Conservation (phyloP, 2,113 vertebrate species). For the Nothocercus nigrocapillus region DNA sequence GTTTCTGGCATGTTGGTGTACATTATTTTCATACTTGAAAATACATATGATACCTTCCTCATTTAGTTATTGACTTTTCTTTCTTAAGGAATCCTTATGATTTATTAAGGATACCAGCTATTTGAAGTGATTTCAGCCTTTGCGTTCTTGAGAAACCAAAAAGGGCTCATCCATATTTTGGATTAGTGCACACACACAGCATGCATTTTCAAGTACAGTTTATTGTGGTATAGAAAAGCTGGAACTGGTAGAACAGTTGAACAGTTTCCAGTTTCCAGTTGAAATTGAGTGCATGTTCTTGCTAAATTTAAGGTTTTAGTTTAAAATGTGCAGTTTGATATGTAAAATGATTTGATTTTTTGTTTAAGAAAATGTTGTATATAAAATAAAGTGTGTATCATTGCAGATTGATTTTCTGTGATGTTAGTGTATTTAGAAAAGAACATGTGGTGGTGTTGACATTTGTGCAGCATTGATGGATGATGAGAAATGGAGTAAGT, state of each 20-base stretch:
- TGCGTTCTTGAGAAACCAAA: not conserved
- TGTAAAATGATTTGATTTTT: not conserved
- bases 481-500: not conserved
- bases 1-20: not conserved
- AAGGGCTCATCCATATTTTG: not conserved
- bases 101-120: not conserved
- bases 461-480: not conserved
- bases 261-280: not conserved
- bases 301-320: not conserved
- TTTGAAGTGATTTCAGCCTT: not conserved
- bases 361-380: not conserved
- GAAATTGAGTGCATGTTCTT: not conserved
- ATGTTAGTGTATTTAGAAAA: not conserved
- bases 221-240: not conserved
- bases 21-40: not conserved
- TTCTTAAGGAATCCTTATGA: not conserved
- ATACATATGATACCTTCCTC: not conserved
- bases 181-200: not conserved
- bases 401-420: not conserved
- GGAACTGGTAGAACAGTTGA: not conserved
- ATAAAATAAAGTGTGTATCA: not conserved
- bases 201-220: not conserved
- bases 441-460: not conserved
- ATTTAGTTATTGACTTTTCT: too few relatives aligned
- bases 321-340: not conserved